Evolutionary conservation across 2,888 invertebrate species (phyloP).

Genomic region (Diarsia mendica): DNA sequence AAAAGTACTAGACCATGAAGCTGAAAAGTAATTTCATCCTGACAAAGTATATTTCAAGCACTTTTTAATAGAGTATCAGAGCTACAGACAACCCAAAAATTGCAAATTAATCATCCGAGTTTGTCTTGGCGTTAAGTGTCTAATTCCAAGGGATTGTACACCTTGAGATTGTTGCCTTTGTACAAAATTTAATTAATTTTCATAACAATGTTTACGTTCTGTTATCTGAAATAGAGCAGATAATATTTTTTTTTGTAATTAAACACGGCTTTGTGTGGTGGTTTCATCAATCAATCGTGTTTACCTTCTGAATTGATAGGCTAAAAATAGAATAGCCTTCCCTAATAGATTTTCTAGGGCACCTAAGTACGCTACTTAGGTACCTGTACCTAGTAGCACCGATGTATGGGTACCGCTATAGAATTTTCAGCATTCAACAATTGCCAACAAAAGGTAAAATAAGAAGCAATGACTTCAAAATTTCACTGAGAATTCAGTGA

Average conservation of each 20-base stretch:
- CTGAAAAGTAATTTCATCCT: neutral
- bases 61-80: constrained; percentile 34
- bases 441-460: neutral
- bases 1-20: constrained; percentile 1
- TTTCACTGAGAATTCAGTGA: constrained; percentile 17
- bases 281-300: neutral
- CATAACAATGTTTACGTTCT: constrained; percentile 58
- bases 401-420: neutral
- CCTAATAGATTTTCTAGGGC: neutral
- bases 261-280: neutral
- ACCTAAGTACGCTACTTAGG: neutral
- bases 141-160: constrained; percentile 56
- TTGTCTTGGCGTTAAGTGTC: constrained; percentile 58
- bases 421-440: constrained; percentile 6
- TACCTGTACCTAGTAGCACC: no score
- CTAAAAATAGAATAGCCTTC: neutral
- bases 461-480: constrained; percentile 5
- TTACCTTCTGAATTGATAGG: neutral
- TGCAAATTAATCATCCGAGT: constrained; percentile 63
- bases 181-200: constrained; percentile 68
- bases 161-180: constrained; percentile 63
- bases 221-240: constrained; percentile 52
- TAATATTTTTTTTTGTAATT: constrained; percentile 35
- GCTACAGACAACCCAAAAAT: constrained; percentile 47
- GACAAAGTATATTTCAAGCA: constrained; percentile 8